Evolutionary conservation across 2,888 invertebrate genomes (phyloP).

Genomic region (Vannuccia rotundouncinata): DNA sequence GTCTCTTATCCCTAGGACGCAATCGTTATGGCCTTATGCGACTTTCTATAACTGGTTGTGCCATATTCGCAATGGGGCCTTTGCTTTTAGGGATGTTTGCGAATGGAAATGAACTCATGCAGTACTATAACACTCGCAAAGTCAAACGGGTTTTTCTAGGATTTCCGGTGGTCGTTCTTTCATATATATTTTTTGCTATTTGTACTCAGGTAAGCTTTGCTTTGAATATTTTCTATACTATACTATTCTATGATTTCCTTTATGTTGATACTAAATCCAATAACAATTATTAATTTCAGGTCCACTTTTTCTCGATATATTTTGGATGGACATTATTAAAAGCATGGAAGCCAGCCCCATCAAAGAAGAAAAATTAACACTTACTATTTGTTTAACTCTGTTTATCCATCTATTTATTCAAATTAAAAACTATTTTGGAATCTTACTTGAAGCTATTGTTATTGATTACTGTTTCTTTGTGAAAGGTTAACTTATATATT

Average conservation of each 20-base stretch:
- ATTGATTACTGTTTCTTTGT: too few species aligned
- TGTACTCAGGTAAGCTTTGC: slow-evolving; percentile 38
- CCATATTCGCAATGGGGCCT: slow-evolving; percentile 72
- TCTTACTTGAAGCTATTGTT: too few species aligned
- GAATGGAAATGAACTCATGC: slow-evolving; percentile 76
- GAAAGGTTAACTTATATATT: too few species aligned
- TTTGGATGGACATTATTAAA: neutral
- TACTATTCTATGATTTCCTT: too few species aligned
- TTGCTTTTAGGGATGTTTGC: slow-evolving; percentile 72
- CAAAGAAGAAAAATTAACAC: too few species aligned
- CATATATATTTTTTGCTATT: slow-evolving; percentile 31
- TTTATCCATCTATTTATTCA: too few species aligned
- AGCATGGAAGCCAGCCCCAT: neutral
- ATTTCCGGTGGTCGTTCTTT: slow-evolving; percentile 47
- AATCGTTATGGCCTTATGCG: slow-evolving; percentile 29
- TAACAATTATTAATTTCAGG: neutral
- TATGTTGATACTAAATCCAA: too few species aligned
- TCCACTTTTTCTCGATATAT: neutral
- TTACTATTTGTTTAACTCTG: too few species aligned
- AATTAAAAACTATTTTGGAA: too few species aligned
- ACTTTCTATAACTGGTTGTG: slow-evolving; percentile 63
- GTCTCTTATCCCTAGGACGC: slow-evolving; percentile 19
- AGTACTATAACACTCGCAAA: slow-evolving; percentile 66
- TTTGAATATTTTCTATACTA: too few species aligned
- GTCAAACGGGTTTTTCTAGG: slow-evolving; percentile 60